phyloP scores from a whole-genome alignment of 2,797 vertebrate species.

The Acanthornis magna region DNA sequence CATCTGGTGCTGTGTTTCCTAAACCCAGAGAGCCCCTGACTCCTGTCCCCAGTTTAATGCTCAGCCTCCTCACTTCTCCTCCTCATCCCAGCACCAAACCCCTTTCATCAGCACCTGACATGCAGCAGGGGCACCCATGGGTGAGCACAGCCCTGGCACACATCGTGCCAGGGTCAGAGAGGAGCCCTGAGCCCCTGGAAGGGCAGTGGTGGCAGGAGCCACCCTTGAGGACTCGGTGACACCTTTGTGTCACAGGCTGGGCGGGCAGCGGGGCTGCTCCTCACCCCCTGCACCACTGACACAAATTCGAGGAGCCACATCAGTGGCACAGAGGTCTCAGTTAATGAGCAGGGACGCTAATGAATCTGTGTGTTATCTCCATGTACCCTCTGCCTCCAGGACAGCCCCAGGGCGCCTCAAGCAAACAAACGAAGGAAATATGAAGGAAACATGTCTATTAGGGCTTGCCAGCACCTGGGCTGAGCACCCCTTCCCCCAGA shows the following conservation, averaged over 20 bases:
- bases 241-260: background rate
- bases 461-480: background rate
- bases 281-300: background rate
- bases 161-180: accelerated
- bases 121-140: accelerated
- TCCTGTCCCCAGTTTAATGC: background rate
- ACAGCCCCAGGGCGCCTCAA: background rate
- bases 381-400: background rate
- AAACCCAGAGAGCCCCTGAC: background rate
- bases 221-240: accelerated
- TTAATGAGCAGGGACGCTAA: conserved; percentile 30
- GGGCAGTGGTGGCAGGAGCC: background rate
- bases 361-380: background rate
- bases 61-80: background rate
- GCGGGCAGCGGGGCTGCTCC: background rate
- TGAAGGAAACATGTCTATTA: background rate
- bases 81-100: background rate
- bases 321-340: background rate
- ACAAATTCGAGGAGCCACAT: background rate
- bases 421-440: background rate
- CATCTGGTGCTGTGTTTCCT: background rate
- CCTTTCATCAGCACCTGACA: background rate
- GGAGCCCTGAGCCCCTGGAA: background rate
- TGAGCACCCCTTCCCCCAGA: background rate
- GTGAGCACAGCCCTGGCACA: background rate